These are phyloP conservation scores for Pyrgus malvae DNA, from an alignment of 2,888 invertebrate genomes.

Conservation along the genomic window DNA sequence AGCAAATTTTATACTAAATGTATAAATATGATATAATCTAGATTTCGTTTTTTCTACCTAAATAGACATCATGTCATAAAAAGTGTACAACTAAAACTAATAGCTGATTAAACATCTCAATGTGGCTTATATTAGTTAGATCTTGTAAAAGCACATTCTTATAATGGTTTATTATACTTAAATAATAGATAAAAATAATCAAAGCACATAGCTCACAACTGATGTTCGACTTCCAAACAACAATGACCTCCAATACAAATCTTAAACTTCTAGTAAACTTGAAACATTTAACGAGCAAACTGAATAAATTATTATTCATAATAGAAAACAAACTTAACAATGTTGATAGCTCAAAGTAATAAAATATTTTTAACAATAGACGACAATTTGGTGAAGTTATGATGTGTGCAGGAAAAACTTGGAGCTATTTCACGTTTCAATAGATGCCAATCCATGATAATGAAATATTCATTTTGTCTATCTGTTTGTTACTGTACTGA, in stretches of 20 bases:
- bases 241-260: conserved; percentile 77
- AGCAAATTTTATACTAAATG: conserved; percentile 82
- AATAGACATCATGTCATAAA: conserved; percentile 82
- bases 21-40: conserved; percentile 82
- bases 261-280: conserved; percentile 81
- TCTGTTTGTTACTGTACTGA: conserved; percentile 76
- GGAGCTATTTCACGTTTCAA: conserved; percentile 56
- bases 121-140: conserved; percentile 80
- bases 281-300: conserved; percentile 82
- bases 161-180: conserved; percentile 78
- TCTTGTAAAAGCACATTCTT: conserved; percentile 81
- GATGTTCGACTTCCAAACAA: conserved; percentile 74
- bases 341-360: conserved; percentile 81
- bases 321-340: conserved; percentile 81
- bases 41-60: conserved; percentile 81
- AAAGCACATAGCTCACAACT: conserved; percentile 77
- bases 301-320: conserved; percentile 82
- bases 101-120: conserved; percentile 81
- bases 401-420: conserved; percentile 57
- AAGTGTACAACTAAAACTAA: conserved; percentile 82
- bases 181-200: conserved; percentile 79
- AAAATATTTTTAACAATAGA: conserved; percentile 78
- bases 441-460: conserved; percentile 70
- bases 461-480: conserved; percentile 65
- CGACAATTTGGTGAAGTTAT: conserved; percentile 63